Evolutionary conservation across 1,140 invertebrate genomes (phyloP), one percentile per base, ranked within the genome.

Genomic region (Trachymyrmex septentrionalis): DNA sequence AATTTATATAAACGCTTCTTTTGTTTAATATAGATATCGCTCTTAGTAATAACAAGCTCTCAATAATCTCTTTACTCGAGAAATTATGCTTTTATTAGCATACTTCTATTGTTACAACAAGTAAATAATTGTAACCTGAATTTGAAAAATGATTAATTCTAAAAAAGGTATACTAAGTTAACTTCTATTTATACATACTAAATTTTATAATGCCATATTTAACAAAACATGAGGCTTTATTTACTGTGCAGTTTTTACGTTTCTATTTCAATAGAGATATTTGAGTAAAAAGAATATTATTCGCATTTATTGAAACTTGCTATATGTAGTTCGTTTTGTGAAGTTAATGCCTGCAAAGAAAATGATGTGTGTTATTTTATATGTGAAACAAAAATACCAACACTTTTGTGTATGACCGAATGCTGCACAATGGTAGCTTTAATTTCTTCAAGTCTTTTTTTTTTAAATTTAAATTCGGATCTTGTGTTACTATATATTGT

Each of bases 361-460:
- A 75, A 38, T 73, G 9, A 19, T 84, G 55, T 67, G 27, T 81
- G 27, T 53, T 38, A 71, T 9, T 59, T 30, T 48, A 57, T 75
- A 21, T 84, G 38, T 84, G 16, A 73, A 19, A 50, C 19, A 73
- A 73, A 12, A 75, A 19, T 14, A 27, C 9, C 59, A 48, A 75
- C 34, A 81, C 48, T 55, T 21, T 38, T 69, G n/a, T 82, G n/a
- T 53, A 82, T 64, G 19, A 55, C 27, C 19, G 67, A 59, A 82
- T 84, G 80, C 27, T 44, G 55, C 67, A 75, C 24, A 84, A 24
- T 84, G 27, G 19, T 84, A 84, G n/a, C 48, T 73, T 82, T 72
- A 44, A 59, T 61, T 50, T 73, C 2, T 14, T 61, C 12, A 19
- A 59, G n/a, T 27, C 21, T 72, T 48, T 27, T 44, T 71, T 27